A percentile compares a stretch with the other conserved stretches of the same genome.
These are phyloP conservation scores for Monoplex corrugatus DNA, from an alignment of 2,888 invertebrate species.

Conservation along the genomic window DNA sequence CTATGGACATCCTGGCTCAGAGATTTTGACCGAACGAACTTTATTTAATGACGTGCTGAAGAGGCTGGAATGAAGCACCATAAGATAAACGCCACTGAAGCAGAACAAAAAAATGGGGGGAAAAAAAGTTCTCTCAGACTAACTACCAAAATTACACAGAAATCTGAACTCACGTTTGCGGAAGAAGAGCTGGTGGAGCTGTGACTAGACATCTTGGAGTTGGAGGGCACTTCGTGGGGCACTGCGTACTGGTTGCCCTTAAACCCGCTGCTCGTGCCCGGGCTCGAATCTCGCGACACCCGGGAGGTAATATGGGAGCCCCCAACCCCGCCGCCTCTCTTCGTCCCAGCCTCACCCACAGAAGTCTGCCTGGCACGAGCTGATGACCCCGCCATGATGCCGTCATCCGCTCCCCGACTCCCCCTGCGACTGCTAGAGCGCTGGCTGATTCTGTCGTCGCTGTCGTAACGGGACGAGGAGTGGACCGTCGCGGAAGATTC, in stretches of 20 bases:
- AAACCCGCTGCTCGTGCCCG: slow-evolving; percentile 40
- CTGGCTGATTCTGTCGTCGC: slow-evolving; percentile 51
- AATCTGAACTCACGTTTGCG: slow-evolving; percentile 59
- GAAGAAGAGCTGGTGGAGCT: slow-evolving; percentile 68
- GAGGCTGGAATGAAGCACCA: no score
- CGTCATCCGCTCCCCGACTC: slow-evolving; percentile 44
- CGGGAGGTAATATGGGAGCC: slow-evolving; percentile 50
- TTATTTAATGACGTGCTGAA: no score
- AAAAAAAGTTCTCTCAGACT: no score
- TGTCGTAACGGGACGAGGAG: slow-evolving; percentile 25
- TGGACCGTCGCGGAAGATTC: slow-evolving; percentile 50
- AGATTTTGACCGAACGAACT: no score
- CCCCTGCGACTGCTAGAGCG: slow-evolving; percentile 58
- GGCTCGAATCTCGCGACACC: slow-evolving; percentile 53
- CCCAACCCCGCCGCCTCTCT: slow-evolving; percentile 14
- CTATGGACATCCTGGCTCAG: no score
- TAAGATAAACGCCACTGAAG: no score
- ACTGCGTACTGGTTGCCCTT: neutral
- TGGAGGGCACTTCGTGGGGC: slow-evolving; percentile 16
- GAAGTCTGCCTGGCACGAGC: neutral
- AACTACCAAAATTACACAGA: no score
- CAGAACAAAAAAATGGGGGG: no score
- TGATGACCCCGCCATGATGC: neutral
- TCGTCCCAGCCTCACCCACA: neutral
- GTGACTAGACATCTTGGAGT: slow-evolving; percentile 61